phyloP scores from a whole-genome alignment of 2,113 vertebrate genomes.

The Verasper variegatus region DNA sequence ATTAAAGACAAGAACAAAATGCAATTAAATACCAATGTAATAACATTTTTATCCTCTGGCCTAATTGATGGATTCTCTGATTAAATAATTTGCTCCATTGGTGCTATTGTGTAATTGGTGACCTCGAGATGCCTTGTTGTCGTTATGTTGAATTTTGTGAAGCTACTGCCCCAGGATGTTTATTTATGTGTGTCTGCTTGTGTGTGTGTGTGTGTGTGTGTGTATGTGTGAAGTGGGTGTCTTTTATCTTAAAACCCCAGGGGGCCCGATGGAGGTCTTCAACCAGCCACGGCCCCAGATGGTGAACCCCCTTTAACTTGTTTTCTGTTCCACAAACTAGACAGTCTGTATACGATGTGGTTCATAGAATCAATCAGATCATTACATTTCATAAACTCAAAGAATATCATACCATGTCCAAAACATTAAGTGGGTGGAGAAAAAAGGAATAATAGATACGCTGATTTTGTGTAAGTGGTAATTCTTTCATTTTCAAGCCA shows the following conservation, averaged over 20 bases:
- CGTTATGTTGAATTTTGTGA: no score
- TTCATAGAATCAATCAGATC: background rate
- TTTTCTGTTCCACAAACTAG: background rate
- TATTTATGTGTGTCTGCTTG: no score
- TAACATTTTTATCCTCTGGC: no score
- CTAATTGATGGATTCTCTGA: no score
- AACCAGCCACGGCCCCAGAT: background rate
- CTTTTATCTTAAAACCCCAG: background rate
- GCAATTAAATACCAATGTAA: no score
- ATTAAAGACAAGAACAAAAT: no score
- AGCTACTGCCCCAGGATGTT: no score
- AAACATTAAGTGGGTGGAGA: background rate
- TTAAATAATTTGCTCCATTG: no score
- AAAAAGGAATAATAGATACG: background rate
- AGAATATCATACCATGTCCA: background rate
- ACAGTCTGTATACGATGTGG: background rate
- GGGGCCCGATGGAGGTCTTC: background rate
- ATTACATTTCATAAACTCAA: background rate
- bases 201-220: no score
- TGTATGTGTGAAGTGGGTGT: background rate
- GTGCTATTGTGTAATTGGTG: no score
- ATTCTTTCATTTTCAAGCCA: background rate
- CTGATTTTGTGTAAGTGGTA: background rate
- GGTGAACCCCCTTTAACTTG: background rate
- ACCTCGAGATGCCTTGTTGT: no score